Conservation (phyloP, 2,113 vertebrate genomes). For the Stegostoma tigrinum region DNA sequence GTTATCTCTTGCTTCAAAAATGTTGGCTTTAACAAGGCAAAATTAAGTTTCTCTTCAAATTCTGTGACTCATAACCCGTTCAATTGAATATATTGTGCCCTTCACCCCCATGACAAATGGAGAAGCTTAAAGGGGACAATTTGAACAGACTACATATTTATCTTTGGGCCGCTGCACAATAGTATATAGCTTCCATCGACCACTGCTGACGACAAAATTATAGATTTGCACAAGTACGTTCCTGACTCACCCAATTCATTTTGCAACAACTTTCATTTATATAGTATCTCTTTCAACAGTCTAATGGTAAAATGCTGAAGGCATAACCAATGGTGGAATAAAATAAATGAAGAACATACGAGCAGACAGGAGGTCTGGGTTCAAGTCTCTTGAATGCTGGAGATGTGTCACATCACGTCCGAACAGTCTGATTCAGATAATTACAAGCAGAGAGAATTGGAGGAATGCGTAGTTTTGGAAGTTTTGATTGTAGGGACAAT, state of each 20-base stretch:
- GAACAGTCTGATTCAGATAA: too few species aligned
- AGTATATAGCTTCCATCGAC: neutral
- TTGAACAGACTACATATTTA: neutral
- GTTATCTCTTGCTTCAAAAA: neutral
- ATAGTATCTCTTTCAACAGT: neutral
- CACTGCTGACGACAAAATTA: neutral
- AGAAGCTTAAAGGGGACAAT: neutral
- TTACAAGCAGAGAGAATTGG: neutral
- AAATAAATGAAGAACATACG: neutral
- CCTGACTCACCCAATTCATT: neutral
- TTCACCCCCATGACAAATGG: too few species aligned
- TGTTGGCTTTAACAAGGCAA: neutral
- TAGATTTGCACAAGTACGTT: neutral
- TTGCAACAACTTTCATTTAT: neutral
- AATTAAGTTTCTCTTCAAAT: neutral
- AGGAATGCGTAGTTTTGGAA: neutral
- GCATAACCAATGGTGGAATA: neutral
- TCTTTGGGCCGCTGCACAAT: neutral
- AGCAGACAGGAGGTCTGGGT: too few species aligned
- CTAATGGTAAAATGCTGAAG: neutral
- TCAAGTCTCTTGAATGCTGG: too few species aligned
- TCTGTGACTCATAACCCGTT: neutral
- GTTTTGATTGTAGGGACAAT: neutral
- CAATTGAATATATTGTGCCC: neutral
- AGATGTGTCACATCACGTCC: too few species aligned